Evolutionary conservation across 2,888 invertebrate genomes (phyloP), one percentile per base, ranked within the genome.

Genomic region (Augochlorella aurata): DNA sequence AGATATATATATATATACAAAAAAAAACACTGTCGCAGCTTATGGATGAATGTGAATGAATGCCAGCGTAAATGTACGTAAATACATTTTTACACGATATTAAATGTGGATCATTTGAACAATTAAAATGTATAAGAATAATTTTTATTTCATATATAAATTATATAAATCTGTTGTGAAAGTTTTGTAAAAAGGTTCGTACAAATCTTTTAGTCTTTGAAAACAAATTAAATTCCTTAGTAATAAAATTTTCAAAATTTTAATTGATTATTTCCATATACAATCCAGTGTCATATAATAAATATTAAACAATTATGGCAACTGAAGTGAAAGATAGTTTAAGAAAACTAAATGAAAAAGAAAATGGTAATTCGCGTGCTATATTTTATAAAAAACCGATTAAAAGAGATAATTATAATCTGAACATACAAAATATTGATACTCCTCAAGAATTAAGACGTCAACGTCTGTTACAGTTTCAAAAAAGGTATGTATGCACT

Each of bases 281-380:
- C 1, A 14, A 67, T 68, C 24, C 29, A 65, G 44, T 65, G 45
- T 29, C 1, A 18, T 21, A 3, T 58, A 21, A 5, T 12, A 66
- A 65, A 14, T 63, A 52, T 74, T 21, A 52, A 74, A 61, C 7
- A 81, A 63, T 67, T 45, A 84, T 84, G 84, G 74, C 77, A 76
- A 58, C 67, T 12, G 44, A 75, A 50, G 18, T 70, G n/a, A 76
- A 71, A 45, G 68, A 76, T 21, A 52, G 44, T 49, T 1, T 50
- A 58, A 61, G n/a, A n/a, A 16, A 16, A 29, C 21, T 50, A 63
- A 58, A 67, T 12, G 74, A 52, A 38, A 77, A 66, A 44, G 58
- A 18, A 50, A 75, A 68, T 29, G 54, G 50, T 18, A 79, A 75
- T 97, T 92, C 97, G 97, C 85, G 93, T 58, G 81, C 85, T 2